These are phyloP conservation scores for Cervus canadensis DNA, from an alignment of 2,113 vertebrate genomes.

Conservation along the genomic window DNA sequence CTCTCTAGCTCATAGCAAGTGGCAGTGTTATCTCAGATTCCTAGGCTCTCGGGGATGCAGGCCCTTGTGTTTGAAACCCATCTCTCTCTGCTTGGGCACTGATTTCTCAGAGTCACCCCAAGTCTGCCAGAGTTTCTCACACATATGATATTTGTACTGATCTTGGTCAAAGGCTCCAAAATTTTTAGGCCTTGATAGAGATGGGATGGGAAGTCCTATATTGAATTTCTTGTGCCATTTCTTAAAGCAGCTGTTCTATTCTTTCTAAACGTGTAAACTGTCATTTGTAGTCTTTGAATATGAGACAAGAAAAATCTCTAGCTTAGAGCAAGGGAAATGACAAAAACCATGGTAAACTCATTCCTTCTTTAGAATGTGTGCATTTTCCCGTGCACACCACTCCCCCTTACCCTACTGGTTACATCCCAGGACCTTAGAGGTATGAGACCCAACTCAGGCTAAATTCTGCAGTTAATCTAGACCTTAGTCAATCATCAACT, in stretches of 20 bases:
- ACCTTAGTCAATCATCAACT: background rate
- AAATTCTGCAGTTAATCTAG: background rate
- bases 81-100: background rate
- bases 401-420: background rate
- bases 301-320: background rate
- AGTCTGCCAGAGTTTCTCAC: background rate
- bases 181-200: background rate
- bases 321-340: background rate
- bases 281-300: background rate
- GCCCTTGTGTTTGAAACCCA: background rate
- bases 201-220: background rate
- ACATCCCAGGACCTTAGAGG: background rate
- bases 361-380: background rate
- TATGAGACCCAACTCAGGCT: background rate
- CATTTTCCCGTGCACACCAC: background rate
- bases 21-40: background rate
- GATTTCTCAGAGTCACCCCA: background rate
- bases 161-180: background rate
- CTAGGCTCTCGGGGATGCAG: background rate
- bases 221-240: background rate
- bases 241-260: background rate
- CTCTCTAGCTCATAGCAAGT: background rate
- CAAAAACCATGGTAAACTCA: background rate
- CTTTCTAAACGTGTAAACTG: background rate
- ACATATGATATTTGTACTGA: fast-evolving